phyloP scores from a whole-genome alignment of 2,888 invertebrate species.

The Itoplectis maculator region DNA sequence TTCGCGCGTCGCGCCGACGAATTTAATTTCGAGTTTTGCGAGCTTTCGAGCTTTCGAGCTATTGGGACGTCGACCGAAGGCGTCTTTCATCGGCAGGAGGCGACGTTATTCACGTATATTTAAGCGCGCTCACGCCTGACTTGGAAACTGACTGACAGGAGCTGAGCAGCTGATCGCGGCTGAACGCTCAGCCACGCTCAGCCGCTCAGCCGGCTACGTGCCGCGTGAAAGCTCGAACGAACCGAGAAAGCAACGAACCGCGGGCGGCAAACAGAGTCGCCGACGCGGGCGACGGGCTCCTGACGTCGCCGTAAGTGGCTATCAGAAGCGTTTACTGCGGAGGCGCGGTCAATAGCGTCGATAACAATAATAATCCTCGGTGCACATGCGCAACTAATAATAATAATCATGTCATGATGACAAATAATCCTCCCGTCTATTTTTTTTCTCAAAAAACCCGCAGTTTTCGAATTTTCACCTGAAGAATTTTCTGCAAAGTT shows the following conservation, averaged over 20 bases:
- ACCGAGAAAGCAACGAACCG: slow-evolving; percentile 24
- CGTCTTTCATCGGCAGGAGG: slow-evolving; percentile 26
- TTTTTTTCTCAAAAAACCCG: too few relatives aligned
- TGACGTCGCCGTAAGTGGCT: too few relatives aligned
- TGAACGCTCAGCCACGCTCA: too few relatives aligned
- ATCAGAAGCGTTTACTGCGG: too few relatives aligned
- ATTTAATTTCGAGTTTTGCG: too few relatives aligned
- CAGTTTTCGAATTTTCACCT: too few relatives aligned
- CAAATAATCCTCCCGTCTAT: too few relatives aligned
- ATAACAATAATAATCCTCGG: neutral
- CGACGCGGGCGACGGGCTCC: neutral
- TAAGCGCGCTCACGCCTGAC: slow-evolving; percentile 40
- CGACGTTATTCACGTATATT: slow-evolving; percentile 5
- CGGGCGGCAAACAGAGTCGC: slow-evolving; percentile 8
- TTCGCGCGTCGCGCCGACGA: neutral
- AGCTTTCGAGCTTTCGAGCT: slow-evolving; percentile 47
- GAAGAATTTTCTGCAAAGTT: too few relatives aligned
- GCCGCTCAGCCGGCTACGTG: slow-evolving; percentile 34
- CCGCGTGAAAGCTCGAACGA: slow-evolving; percentile 49
- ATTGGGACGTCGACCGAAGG: too few relatives aligned
- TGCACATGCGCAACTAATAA: too few relatives aligned
- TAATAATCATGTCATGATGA: too few relatives aligned
- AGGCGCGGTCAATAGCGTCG: neutral
- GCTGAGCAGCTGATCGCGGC: too few relatives aligned
- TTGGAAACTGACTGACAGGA: slow-evolving; percentile 42